phyloP scores from a whole-genome alignment of 2,888 invertebrate species.

The Eugnorisma glareosa region DNA sequence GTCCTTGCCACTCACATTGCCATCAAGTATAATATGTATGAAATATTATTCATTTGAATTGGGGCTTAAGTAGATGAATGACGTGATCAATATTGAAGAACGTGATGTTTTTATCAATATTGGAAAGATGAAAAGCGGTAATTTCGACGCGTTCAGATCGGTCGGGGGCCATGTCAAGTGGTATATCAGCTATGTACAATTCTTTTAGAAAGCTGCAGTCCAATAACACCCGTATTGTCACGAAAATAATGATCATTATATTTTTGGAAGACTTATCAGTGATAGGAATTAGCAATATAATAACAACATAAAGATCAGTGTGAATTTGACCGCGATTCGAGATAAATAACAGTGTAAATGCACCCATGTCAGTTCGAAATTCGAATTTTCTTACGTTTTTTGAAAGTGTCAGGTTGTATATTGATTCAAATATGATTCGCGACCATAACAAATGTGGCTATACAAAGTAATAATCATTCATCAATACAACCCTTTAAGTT shows the following conservation, averaged over 20 bases:
- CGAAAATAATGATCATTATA: background rate
- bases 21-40: background rate
- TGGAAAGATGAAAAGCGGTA: conserved; percentile 41
- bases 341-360: too few species aligned
- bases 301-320: background rate
- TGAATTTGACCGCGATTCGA: too few species aligned
- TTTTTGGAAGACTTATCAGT: background rate
- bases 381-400: too few species aligned
- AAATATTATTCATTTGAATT: conserved; percentile 43
- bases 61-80: conserved; percentile 52
- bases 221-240: background rate
- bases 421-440: too few species aligned
- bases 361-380: too few species aligned
- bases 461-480: too few species aligned
- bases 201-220: background rate
- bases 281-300: background rate
- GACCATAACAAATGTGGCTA: too few species aligned
- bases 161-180: conserved; percentile 10
- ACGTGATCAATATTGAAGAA: conserved; percentile 56
- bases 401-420: too few species aligned
- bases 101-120: conserved; percentile 63
- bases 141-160: conserved; percentile 13
- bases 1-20: background rate
- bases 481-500: too few species aligned
- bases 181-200: background rate